Evolutionary conservation across 2,797 vertebrate genomes (phyloP).

Genomic region (Tachyglossus aculeatus): DNA sequence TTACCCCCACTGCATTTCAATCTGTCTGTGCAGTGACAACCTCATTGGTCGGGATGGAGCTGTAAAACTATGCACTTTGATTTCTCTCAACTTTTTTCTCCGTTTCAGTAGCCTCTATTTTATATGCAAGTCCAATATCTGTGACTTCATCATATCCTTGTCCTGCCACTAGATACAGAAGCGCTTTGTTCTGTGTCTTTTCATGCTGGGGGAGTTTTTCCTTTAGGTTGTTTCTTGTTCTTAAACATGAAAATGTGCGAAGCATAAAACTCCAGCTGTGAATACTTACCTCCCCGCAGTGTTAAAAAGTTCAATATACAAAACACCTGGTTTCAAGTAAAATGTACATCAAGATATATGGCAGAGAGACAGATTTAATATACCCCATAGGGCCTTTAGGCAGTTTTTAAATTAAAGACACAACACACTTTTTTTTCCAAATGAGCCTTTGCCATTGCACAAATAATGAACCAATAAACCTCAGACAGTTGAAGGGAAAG

Average conservation of each 20-base stretch:
- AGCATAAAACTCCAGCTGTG: constrained; percentile 85
- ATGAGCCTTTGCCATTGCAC: constrained; percentile 61
- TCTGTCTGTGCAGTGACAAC: constrained; percentile 35
- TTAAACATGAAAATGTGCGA: constrained; percentile 85
- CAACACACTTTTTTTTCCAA: constrained; percentile 39
- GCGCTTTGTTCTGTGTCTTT: constrained; percentile 72
- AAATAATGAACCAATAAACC: constrained; percentile 68
- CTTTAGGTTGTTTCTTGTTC: constrained; percentile 75
- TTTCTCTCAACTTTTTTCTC: constrained; percentile 60
- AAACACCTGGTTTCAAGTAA: constrained; percentile 84
- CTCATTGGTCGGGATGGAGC: constrained; percentile 40
- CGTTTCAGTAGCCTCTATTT: constrained; percentile 61
- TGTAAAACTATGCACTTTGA: constrained; percentile 46
- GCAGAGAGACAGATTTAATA: constrained; percentile 82
- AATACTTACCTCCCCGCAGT: constrained; percentile 83
- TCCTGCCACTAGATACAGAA: constrained; percentile 72
- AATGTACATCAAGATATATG: constrained; percentile 78
- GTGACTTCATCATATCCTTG: constrained; percentile 71
- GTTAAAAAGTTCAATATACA: constrained; percentile 84
- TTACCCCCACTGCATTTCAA: constrained; percentile 38
- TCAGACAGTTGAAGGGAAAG: constrained; percentile 49
- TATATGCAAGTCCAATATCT: constrained; percentile 66
- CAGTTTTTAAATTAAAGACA: constrained; percentile 79
- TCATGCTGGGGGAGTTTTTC: constrained; percentile 66
- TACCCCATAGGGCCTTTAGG: constrained; percentile 78